Conservation (phyloP, 1,140 invertebrate species). For the Hirudo medicinalis region DNA sequence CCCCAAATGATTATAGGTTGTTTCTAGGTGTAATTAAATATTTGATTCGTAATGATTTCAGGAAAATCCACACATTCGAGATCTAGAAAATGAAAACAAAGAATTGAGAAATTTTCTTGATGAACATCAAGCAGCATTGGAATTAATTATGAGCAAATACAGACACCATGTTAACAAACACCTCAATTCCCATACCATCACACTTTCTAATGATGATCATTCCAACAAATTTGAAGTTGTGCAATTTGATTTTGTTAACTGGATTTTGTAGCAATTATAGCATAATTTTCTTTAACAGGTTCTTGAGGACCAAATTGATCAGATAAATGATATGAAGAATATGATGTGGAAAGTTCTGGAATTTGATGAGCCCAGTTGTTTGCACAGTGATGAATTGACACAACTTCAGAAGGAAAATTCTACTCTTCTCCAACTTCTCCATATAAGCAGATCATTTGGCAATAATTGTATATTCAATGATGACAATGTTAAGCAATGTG, state of each 20-base stretch:
- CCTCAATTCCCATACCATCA: conserved; percentile 6
- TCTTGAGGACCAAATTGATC: conserved; percentile 54
- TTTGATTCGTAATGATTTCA: background rate
- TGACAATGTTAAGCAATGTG: too few species aligned
- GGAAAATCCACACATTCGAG: conserved; percentile 58
- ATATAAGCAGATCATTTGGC: too few species aligned
- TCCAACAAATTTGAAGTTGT: too few species aligned
- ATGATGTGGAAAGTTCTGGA: conserved; percentile 76
- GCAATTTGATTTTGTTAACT: too few species aligned
- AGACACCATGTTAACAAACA: conserved; percentile 73
- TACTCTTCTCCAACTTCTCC: too few species aligned
- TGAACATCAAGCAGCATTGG: conserved; percentile 81
- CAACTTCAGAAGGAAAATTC: too few species aligned
- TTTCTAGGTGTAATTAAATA: too few species aligned
- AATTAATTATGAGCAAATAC: conserved; percentile 94
- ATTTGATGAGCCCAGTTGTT: conserved; percentile 53
- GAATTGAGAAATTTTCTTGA: conserved; percentile 74
- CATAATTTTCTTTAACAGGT: conserved; percentile 23
- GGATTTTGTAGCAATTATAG: too few species aligned
- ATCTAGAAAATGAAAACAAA: conserved; percentile 77
- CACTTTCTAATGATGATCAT: too few species aligned
- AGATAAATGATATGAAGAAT: conserved; percentile 86
- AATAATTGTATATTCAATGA: too few species aligned
- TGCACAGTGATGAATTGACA: too few species aligned
- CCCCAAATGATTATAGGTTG: too few species aligned